A percentile compares a stretch with the other conserved stretches of the same genome.
Conservation (phyloP, 64 coral and sea anemone species). For the Stichodactyla helianthus region DNA sequence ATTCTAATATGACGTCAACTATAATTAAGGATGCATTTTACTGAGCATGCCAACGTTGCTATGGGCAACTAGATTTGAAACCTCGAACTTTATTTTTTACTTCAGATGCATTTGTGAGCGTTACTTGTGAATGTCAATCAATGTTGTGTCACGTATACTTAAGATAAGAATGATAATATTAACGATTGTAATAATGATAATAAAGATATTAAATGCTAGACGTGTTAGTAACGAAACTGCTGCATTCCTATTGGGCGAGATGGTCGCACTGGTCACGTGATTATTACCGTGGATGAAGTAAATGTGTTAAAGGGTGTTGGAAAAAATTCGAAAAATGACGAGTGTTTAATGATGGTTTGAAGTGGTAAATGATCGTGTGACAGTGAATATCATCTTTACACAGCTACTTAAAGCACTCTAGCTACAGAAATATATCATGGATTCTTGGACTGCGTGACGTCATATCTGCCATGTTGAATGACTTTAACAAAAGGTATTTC, state of each 20-base stretch:
- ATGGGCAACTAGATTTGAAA: neutral
- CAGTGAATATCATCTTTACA: too few relatives aligned
- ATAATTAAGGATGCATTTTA: neutral
- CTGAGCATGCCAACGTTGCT: neutral
- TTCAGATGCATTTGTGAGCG: neutral
- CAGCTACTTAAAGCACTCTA: too few relatives aligned
- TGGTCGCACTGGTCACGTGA: neutral
- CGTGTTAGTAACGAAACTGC: neutral
- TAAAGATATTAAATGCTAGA: constrained; percentile 13
- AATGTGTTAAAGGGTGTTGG: too few relatives aligned
- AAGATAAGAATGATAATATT: constrained; percentile 3
- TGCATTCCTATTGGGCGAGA: neutral
- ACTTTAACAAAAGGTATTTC: too few relatives aligned
- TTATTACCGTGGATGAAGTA: too few relatives aligned
- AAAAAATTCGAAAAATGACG: too few relatives aligned
- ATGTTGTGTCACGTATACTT: constrained; percentile 1
- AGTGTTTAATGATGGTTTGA: too few relatives aligned
- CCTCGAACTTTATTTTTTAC: neutral
- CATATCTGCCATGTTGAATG: too few relatives aligned
- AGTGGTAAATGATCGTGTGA: too few relatives aligned
- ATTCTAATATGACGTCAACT: constrained; percentile 1
- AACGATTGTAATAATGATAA: constrained; percentile 13
- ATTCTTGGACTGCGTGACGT: too few relatives aligned
- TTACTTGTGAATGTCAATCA: neutral
- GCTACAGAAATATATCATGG: too few relatives aligned